Evolutionary conservation across 92 coral and sea anemone species (phyloP).

Genomic region (Ricordea florida): DNA sequence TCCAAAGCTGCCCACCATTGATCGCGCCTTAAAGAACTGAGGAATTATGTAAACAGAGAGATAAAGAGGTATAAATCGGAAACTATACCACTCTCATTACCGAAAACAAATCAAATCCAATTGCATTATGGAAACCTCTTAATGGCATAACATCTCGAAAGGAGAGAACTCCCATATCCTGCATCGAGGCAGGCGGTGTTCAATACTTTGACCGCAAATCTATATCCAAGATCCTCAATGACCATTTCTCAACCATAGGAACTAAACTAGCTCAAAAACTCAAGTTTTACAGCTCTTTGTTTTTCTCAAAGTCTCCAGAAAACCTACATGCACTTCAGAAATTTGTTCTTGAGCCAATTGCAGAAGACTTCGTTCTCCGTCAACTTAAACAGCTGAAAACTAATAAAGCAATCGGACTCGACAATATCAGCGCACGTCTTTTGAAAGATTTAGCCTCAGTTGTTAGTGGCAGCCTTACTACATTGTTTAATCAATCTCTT

Average conservation of each 20-base stretch:
- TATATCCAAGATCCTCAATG: slow-evolving; percentile 26
- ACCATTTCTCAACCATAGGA: slow-evolving; percentile 16
- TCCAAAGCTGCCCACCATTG: slow-evolving; percentile 27
- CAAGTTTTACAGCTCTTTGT: not conserved
- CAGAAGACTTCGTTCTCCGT: too few species aligned
- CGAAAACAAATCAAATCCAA: slow-evolving; percentile 45
- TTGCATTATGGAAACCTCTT: slow-evolving; percentile 53
- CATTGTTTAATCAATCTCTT: too few species aligned
- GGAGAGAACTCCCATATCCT: slow-evolving; percentile 13
- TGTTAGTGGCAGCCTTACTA: too few species aligned
- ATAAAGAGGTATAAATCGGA: slow-evolving; percentile 51
- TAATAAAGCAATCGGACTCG: too few species aligned
- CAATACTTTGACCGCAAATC: slow-evolving; percentile 8
- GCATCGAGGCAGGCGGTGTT: slow-evolving; percentile 34
- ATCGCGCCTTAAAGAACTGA: slow-evolving; percentile 14
- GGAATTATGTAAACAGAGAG: slow-evolving; percentile 39
- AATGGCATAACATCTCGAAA: slow-evolving; percentile 41
- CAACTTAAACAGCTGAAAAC: too few species aligned
- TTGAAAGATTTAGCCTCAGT: too few species aligned
- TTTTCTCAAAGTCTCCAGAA: too few species aligned
- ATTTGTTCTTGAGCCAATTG: too few species aligned
- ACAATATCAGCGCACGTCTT: too few species aligned
- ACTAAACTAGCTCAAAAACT: not conserved
- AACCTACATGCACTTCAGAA: too few species aligned
- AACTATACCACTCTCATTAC: slow-evolving; percentile 29